Percentiles rank a stretch among this genome's conserved stretches.
Evolutionary conservation across 2,113 vertebrate genomes (phyloP).

Genomic region (Pseudopodoces humilis): DNA sequence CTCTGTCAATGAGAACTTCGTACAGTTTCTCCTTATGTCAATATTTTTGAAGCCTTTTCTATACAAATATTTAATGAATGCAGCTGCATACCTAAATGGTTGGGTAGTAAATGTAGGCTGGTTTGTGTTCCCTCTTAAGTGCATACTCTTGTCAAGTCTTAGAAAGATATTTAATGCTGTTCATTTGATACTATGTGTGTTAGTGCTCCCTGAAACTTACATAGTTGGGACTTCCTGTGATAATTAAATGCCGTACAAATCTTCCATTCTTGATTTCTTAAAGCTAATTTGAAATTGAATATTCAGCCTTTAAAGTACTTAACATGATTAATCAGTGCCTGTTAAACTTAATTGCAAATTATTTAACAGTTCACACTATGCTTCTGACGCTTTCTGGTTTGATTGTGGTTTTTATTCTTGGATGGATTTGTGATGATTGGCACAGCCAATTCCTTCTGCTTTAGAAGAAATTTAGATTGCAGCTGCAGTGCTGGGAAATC

Average conservation of each 20-base stretch:
- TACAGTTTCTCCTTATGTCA: not conserved
- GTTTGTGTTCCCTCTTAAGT: conserved; percentile 21
- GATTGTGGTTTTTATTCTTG: not conserved
- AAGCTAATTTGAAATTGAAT: not conserved
- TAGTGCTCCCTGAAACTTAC: not conserved
- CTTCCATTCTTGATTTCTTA: not conserved
- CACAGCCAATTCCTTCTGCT: not conserved
- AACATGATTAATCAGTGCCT: not conserved
- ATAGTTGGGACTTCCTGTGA: not conserved
- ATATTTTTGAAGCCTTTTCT: conserved; percentile 19
- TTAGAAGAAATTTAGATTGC: not conserved
- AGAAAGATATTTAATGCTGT: not conserved
- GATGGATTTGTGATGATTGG: not conserved
- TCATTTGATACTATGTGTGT: not conserved
- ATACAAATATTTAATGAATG: conserved; percentile 45
- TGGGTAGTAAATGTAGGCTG: not conserved
- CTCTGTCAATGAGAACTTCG: not conserved
- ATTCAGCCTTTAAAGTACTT: not conserved
- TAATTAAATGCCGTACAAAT: not conserved
- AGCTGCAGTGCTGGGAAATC: not conserved
- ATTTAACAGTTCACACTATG: not conserved
- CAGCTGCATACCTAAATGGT: not conserved
- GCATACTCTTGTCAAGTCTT: not conserved
- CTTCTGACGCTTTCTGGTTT: not conserved
- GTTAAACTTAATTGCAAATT: not conserved